Conservation (phyloP, 2,113 vertebrate species). For the Suncus etruscus region DNA sequence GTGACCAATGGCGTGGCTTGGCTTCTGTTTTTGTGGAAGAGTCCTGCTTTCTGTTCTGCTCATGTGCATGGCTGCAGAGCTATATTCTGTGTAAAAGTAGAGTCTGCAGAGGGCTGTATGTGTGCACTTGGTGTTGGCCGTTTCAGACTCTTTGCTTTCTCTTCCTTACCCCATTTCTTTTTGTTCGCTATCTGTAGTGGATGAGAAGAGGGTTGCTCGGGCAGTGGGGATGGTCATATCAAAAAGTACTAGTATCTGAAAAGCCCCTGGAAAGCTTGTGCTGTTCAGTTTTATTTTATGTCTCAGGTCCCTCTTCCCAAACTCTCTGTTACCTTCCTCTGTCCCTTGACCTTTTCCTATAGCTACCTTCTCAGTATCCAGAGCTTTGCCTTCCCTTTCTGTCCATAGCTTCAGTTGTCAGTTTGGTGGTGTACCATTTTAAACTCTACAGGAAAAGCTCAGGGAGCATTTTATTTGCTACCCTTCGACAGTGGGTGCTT, state of each 20-base stretch:
- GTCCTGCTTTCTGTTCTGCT: slow-evolving; percentile 73
- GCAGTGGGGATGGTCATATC: not conserved
- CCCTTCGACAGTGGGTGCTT: slow-evolving; percentile 15
- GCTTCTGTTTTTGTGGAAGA: slow-evolving; percentile 79
- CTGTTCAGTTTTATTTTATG: not conserved
- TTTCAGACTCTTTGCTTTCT: slow-evolving; percentile 62
- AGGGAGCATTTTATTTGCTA: slow-evolving; percentile 50
- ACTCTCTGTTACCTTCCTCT: slow-evolving; percentile 54
- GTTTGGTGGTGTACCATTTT: not conserved
- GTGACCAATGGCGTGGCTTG: slow-evolving; percentile 84
- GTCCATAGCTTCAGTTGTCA: slow-evolving; percentile 57
- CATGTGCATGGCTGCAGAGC: slow-evolving; percentile 85
- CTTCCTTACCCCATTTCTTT: slow-evolving; percentile 59
- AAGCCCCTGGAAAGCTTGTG: slow-evolving; percentile 14
- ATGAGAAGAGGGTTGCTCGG: slow-evolving; percentile 12
- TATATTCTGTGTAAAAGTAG: slow-evolving; percentile 77
- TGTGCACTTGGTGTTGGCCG: slow-evolving; percentile 66
- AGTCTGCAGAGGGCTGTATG: slow-evolving; percentile 60
- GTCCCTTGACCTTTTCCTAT: slow-evolving; percentile 18
- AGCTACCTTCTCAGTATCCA: slow-evolving; percentile 39
- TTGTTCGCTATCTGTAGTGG: slow-evolving; percentile 38
- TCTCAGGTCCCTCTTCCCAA: slow-evolving; percentile 54
- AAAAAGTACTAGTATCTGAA: not conserved
- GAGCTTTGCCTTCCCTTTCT: slow-evolving; percentile 50
- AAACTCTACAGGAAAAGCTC: slow-evolving; percentile 49